A percentile compares a stretch with the other conserved stretches of the same genome.
phyloP scores from a whole-genome alignment of 2,113 vertebrate species.

The Numida meleagris region DNA sequence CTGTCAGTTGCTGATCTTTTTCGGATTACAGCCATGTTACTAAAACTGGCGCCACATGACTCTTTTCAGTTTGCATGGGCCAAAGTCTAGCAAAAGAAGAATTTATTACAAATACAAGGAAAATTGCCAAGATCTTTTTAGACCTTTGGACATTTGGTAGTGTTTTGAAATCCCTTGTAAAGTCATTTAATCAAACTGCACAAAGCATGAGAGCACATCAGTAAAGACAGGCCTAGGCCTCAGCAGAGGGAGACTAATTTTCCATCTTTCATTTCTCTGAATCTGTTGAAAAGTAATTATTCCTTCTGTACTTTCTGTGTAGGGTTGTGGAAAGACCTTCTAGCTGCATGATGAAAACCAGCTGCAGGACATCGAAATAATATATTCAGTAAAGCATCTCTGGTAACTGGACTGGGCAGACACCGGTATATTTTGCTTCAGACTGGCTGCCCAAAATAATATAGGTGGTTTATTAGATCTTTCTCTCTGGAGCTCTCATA shows the following conservation, averaged over 20 bases:
- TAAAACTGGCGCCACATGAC: neutral
- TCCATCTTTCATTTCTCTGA: conserved; percentile 4
- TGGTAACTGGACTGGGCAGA: neutral
- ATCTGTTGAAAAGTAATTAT: conserved; percentile 56
- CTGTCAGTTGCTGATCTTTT: neutral
- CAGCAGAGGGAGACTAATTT: neutral
- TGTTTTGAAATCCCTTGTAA: conserved; percentile 16
- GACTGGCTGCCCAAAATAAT: conserved; percentile 24
- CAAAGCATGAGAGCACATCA: neutral
- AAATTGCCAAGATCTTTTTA: neutral
- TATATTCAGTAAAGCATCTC: conserved; percentile 4
- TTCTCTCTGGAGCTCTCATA: neutral
- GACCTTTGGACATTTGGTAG: neutral
- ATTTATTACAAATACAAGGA: neutral
- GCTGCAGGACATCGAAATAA: conserved; percentile 25
- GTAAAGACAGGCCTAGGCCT: neutral
- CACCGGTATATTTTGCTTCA: neutral
- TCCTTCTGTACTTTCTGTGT: conserved; percentile 23
- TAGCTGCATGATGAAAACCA: conserved; percentile 47
- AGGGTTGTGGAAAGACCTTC: conserved; percentile 43
- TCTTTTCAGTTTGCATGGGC: neutral
- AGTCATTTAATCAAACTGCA: neutral
- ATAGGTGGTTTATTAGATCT: neutral
- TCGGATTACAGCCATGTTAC: neutral
- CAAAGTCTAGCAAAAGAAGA: neutral